Evolutionary conservation across 2,113 vertebrate genomes (phyloP).

Genomic region (Halcyon malimbica): DNA sequence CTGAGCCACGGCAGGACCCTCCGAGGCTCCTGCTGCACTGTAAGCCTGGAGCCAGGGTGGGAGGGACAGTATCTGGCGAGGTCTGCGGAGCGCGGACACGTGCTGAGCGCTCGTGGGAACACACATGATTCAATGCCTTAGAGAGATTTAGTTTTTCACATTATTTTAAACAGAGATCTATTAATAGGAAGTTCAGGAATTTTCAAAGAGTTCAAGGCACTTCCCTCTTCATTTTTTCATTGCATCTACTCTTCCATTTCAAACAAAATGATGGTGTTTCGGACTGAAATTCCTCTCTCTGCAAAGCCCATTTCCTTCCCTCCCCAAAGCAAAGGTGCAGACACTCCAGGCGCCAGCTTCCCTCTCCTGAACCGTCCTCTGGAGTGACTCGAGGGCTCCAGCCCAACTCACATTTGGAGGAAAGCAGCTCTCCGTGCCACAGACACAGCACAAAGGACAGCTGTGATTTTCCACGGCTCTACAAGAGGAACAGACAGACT

Average conservation of each 20-base stretch:
- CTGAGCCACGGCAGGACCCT: conserved; percentile 27
- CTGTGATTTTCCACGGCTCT: neutral
- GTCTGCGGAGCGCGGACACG: neutral
- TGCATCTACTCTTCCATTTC: neutral
- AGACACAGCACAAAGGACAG: neutral
- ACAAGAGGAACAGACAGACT: neutral
- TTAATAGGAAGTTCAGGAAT: conserved; percentile 56
- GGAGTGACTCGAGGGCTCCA: neutral
- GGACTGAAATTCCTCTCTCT: neutral
- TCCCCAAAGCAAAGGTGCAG: neutral
- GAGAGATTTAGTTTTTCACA: conserved; percentile 25
- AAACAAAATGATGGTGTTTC: neutral
- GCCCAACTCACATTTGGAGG: neutral
- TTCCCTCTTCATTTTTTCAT: conserved; percentile 19
- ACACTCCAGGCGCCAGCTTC: neutral
- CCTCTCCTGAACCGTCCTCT: neutral
- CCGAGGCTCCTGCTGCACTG: neutral
- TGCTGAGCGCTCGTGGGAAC: conserved; percentile 4
- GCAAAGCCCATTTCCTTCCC: neutral
- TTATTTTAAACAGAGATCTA: conserved; percentile 49
- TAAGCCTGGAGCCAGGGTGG: neutral
- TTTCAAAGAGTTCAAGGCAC: conserved; percentile 26
- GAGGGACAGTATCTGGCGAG: neutral
- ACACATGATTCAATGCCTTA: conserved; percentile 12
- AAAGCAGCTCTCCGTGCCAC: neutral